Base-by-base conservation (phyloP, 1,140 invertebrate species). In the Andrena cerasifolii region DNA sequence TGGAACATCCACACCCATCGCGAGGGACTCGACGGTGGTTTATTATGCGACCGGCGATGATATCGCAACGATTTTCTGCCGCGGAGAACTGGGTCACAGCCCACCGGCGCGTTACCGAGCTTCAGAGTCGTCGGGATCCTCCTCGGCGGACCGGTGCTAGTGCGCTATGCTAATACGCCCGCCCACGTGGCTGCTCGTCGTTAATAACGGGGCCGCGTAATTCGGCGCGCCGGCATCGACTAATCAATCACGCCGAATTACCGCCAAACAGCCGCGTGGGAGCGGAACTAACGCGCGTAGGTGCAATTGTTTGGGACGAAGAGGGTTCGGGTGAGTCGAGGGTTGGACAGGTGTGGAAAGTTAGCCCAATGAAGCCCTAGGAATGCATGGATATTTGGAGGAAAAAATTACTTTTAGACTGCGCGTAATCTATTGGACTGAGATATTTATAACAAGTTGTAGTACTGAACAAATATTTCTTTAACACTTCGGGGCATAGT, bases 1-100 rank as follows among this genome's bases (percentile, higher is more conserved):
- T 45, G 45, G 72, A 59, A 45, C 71, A 62, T 54, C 68, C 14
- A 70, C 68, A 68, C 76, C 76, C 54, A 79, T 43, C 31, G 78
- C 28, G 56, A 74, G n/a, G n/a, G n/a, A 49, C 51, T 43, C 51
- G 24, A 21, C 14, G 14, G 58, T 36, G 47, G 56, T 51, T 67
- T 65, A 53, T 77, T 71, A 78, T 47, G 40, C 36, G 47, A 16
- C 49, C 59, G 31, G 40, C 26, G 26, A 79, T 67, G 49, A 49
- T 70, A 71, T 72, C 75, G 59, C 75, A 61, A 80, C 24, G 26
- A 61, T 61, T 74, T 51, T 54, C 68, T 56, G 7, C 31, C 49
- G 45, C 21, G 5, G 36, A n/a, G 61, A 79, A 77, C 73, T 77
- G 12, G 78, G 79, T 53, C 75, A 68, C 21, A 40, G 28, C 31